phyloP scores from a whole-genome alignment of 2,888 invertebrate species.

The Cantharis flavilabris region DNA sequence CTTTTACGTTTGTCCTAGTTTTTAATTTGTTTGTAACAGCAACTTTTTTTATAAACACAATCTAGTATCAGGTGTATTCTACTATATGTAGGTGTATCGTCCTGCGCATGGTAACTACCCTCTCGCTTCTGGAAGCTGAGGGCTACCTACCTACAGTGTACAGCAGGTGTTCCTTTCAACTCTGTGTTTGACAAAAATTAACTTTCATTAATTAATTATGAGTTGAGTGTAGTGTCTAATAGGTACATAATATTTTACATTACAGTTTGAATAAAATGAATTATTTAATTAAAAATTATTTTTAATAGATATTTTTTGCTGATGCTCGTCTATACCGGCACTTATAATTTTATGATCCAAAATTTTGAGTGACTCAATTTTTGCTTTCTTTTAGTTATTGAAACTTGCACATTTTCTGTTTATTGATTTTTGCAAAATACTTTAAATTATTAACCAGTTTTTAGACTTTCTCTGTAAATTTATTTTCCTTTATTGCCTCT shows the following conservation, averaged over 20 bases:
- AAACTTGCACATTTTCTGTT: conserved; percentile 11
- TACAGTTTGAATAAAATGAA: conserved; percentile 5
- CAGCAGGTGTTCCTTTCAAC: conserved; percentile 35
- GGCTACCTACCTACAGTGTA: conserved; percentile 37
- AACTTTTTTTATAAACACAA: conserved; percentile 6
- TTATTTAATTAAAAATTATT: not conserved
- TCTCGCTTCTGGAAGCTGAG: conserved; percentile 34
- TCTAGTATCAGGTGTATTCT: conserved; percentile 19
- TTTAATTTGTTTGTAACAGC: conserved; percentile 4
- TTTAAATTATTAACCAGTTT: conserved; percentile 23
- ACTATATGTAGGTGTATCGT: conserved; percentile 31
- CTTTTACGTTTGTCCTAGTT: not conserved
- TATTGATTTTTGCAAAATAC: conserved; percentile 20
- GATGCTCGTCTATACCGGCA: not conserved
- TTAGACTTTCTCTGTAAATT: conserved; percentile 12
- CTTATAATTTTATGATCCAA: not conserved
- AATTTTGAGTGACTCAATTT: not conserved
- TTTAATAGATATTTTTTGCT: not conserved
- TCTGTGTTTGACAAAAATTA: conserved; percentile 17
- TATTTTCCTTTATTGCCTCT: conserved; percentile 22
- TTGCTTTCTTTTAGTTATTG: not conserved
- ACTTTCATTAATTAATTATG: conserved; percentile 22
- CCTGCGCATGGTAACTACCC: conserved; percentile 37
- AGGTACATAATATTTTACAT: not conserved
- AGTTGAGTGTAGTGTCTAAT: conserved; percentile 8